phyloP scores from a whole-genome alignment of 1,140 invertebrate species.

The Atta texana region DNA sequence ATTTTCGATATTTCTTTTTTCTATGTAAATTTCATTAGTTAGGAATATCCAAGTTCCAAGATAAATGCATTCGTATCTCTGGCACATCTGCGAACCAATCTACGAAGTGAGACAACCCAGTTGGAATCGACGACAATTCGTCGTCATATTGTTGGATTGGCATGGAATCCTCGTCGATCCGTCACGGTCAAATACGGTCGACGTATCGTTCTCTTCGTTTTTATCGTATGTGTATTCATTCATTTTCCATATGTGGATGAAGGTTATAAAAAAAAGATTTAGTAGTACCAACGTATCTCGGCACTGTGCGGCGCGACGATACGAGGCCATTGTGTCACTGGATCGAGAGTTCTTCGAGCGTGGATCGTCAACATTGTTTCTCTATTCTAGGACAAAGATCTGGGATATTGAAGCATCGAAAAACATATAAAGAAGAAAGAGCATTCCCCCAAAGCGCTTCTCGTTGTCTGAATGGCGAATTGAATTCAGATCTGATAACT shows the following conservation, averaged over 20 bases:
- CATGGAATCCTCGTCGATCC: slow-evolving; percentile 61
- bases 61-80: slow-evolving; percentile 51
- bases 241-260: slow-evolving; percentile 12
- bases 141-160: slow-evolving; percentile 60
- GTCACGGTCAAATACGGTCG: slow-evolving; percentile 48
- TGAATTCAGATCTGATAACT: slow-evolving; percentile 61
- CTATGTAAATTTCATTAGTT: not conserved
- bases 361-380: slow-evolving; percentile 40
- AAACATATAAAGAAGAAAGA: slow-evolving; percentile 13
- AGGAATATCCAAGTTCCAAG: slow-evolving; percentile 51
- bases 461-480: slow-evolving; percentile 55
- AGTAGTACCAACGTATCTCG: not conserved
- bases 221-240: slow-evolving; percentile 48
- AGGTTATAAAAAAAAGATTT: slow-evolving; percentile 30
- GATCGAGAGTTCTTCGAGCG: slow-evolving; percentile 42
- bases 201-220: slow-evolving; percentile 54
- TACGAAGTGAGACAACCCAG: slow-evolving; percentile 45
- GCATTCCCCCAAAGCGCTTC: not conserved
- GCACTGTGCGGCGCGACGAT: not conserved
- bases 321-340: slow-evolving; percentile 43
- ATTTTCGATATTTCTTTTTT: slow-evolving; percentile 1
- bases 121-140: slow-evolving; percentile 61
- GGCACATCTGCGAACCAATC: slow-evolving; percentile 55
- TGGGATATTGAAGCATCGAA: slow-evolving; percentile 17
- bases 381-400: slow-evolving; percentile 12